phyloP scores from a whole-genome alignment of 2,113 vertebrate genomes.

The Microcebus ravelobensis region DNA sequence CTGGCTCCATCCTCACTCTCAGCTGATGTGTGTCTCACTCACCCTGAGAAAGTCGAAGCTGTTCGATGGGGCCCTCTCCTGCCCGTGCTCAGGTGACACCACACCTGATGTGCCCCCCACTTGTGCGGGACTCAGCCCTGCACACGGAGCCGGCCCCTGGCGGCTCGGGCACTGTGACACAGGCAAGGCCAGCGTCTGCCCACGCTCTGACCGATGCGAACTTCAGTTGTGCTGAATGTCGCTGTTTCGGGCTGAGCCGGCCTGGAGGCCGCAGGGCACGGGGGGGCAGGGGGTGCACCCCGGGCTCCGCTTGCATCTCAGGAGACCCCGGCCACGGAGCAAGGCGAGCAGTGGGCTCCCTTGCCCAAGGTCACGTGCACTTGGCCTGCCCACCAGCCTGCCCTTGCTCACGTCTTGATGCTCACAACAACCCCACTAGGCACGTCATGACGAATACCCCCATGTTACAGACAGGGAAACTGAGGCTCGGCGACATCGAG shows the following conservation, averaged over 20 bases:
- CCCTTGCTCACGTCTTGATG: neutral
- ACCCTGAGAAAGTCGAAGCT: neutral
- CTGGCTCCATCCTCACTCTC: neutral
- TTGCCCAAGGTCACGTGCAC: rapidly evolving
- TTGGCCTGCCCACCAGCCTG: rapidly evolving
- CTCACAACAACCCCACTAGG: too few species aligned
- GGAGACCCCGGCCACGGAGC: rapidly evolving
- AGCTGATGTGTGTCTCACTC: rapidly evolving
- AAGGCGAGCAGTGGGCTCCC: rapidly evolving
- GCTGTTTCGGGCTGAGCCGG: rapidly evolving
- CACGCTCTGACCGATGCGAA: rapidly evolving
- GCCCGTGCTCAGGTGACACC: neutral
- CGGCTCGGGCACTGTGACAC: neutral
- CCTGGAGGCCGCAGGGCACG: rapidly evolving
- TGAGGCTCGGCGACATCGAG: rapidly evolving
- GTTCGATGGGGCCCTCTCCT: neutral
- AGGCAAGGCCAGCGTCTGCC: neutral
- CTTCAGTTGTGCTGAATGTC: too few species aligned
- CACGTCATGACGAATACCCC: rapidly evolving
- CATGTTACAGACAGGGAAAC: neutral
- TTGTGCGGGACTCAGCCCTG: neutral
- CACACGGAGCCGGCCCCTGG: rapidly evolving
- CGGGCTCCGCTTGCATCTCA: rapidly evolving
- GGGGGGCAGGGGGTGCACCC: rapidly evolving
- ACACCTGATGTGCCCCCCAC: too few species aligned